A percentile compares a stretch with the other conserved stretches of the same genome.
phyloP scores from a whole-genome alignment of 2,888 invertebrate genomes.

The Clistopyga incitator region DNA sequence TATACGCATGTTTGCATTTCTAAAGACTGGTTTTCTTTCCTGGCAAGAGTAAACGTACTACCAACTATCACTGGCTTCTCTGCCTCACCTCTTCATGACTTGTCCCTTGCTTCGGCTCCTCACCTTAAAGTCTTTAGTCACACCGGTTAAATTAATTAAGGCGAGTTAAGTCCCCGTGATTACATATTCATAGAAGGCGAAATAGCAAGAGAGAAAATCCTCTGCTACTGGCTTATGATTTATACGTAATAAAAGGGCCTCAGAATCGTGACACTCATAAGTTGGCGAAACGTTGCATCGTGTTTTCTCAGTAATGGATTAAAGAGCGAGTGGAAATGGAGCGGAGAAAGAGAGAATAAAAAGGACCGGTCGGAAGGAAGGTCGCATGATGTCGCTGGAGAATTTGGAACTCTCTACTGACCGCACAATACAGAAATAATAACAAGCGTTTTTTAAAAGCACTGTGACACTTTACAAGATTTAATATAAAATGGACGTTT shows the following conservation, averaged over 20 bases:
- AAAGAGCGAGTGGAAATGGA: not conserved
- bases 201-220: not conserved
- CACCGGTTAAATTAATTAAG: slow-evolving; percentile 4
- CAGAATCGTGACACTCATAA: not conserved
- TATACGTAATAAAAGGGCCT: slow-evolving; percentile 9
- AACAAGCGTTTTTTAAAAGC: no score
- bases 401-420: no score
- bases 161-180: not conserved
- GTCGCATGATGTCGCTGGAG: not conserved
- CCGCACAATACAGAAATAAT: no score
- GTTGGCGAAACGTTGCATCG: not conserved
- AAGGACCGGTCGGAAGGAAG: not conserved
- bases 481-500: no score
- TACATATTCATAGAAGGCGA: slow-evolving; percentile 9
- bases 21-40: slow-evolving; percentile 1
- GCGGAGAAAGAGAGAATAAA: not conserved
- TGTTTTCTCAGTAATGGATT: not conserved
- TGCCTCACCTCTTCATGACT: not conserved
- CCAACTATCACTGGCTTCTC: not conserved
- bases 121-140: not conserved
- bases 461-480: no score
- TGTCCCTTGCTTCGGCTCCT: not conserved
- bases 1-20: slow-evolving; percentile 5
- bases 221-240: not conserved
- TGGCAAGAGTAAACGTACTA: not conserved